Conservation (phyloP, 2,113 vertebrate species). For the Amphiprion percula region DNA sequence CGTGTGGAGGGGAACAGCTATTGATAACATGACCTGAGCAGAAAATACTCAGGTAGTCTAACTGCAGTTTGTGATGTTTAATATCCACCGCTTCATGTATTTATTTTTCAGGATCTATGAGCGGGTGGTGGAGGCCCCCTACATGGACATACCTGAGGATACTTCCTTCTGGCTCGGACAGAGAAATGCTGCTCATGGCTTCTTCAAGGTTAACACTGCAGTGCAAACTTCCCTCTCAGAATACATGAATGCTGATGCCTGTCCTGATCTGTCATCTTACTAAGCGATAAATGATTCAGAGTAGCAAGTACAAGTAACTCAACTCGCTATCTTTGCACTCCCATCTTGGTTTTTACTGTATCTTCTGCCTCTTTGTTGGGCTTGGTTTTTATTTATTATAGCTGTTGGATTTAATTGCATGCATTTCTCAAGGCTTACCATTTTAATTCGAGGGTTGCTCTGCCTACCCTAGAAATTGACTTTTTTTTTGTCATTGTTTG, state of each 20-base stretch:
- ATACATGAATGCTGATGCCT: constrained; percentile 21
- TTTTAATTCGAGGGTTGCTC: constrained; percentile 64
- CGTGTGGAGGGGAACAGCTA: background rate
- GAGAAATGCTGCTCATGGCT: constrained; percentile 94
- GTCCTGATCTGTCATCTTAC: constrained; percentile 33
- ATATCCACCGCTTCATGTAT: background rate
- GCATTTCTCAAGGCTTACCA: constrained; percentile 60
- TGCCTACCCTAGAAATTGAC: constrained; percentile 47
- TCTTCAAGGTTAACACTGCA: constrained; percentile 89
- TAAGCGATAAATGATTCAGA: constrained; percentile 51
- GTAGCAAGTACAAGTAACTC: constrained; percentile 15
- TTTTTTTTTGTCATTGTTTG: constrained; percentile 63
- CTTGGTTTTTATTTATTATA: constrained; percentile 68
- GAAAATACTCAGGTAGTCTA: background rate
- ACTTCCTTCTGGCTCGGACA: constrained; percentile 96
- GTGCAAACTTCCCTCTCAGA: background rate
- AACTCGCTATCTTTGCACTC: constrained; percentile 18
- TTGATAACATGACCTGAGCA: background rate
- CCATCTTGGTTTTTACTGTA: constrained; percentile 23
- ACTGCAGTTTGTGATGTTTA: background rate
- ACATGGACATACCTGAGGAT: constrained; percentile 91
- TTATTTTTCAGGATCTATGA: constrained; percentile 93
- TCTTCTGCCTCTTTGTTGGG: constrained; percentile 43
- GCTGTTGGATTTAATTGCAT: constrained; percentile 65
- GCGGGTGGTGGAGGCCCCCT: constrained; percentile 93